Conservation (phyloP, 2,888 invertebrate species). For the Drosophila mimetica region DNA sequence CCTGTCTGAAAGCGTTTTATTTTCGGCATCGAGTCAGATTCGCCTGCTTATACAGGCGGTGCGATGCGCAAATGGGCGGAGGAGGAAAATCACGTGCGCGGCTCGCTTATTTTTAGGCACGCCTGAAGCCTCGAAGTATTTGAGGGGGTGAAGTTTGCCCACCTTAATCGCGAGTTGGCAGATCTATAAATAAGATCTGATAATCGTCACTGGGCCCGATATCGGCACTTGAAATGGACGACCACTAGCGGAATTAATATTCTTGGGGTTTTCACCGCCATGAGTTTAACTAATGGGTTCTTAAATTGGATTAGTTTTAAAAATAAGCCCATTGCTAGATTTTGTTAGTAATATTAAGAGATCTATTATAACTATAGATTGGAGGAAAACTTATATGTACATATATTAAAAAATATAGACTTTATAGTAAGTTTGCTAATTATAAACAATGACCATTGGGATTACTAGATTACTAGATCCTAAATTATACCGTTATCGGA, state of each 20-base stretch:
- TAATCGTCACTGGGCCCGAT: slow-evolving; percentile 8
- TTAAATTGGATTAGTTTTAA: too few species aligned
- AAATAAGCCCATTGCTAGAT: too few species aligned
- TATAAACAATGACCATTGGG: too few species aligned
- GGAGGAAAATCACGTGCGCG: slow-evolving; percentile 7
- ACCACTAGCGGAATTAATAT: slow-evolving; percentile 4
- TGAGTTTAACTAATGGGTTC: not conserved
- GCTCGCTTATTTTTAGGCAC: slow-evolving; percentile 6
- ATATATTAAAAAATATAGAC: too few species aligned
- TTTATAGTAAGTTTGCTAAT: too few species aligned
- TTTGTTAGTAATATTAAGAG: too few species aligned
- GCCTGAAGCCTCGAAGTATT: not conserved
- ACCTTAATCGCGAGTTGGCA: not conserved
- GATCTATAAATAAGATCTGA: slow-evolving; percentile 10
- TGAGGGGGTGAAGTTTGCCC: slow-evolving; percentile 1
- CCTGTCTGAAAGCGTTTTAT: slow-evolving; percentile 19
- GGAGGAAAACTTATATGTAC: too few species aligned
- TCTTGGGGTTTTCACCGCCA: not conserved
- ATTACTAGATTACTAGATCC: too few species aligned
- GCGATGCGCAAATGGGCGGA: slow-evolving; percentile 17
- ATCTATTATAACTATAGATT: too few species aligned
- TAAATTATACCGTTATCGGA: too few species aligned
- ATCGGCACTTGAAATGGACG: not conserved
- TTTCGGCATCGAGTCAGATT: not conserved
- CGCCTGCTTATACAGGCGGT: not conserved